Conservation (phyloP, 2,888 invertebrate species). For the Caradrina kadenii region DNA sequence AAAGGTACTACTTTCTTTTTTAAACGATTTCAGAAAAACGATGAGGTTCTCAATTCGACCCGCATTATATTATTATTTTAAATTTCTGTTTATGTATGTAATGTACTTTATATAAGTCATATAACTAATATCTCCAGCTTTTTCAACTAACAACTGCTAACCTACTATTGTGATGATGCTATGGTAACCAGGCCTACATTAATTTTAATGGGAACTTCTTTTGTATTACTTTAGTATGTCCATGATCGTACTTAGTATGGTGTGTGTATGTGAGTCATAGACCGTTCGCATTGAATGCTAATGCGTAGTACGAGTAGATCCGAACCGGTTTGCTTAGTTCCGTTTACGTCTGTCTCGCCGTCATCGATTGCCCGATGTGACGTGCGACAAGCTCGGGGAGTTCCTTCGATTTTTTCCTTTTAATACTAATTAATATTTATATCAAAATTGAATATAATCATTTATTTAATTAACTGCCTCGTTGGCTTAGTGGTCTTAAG, state of each 20-base stretch:
- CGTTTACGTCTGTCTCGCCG: conserved; percentile 57
- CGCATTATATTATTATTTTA: too few relatives aligned
- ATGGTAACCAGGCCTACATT: too few relatives aligned
- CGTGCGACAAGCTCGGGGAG: conserved; percentile 52
- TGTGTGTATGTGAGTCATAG: conserved; percentile 55
- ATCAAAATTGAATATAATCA: conserved; percentile 12
- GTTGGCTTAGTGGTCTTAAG: too few relatives aligned
- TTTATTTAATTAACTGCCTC: too few relatives aligned
- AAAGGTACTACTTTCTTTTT: conserved; percentile 45
- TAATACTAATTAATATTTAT: conserved; percentile 9
- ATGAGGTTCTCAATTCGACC: neutral
- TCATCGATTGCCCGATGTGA: conserved; percentile 56
- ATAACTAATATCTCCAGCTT: too few relatives aligned
- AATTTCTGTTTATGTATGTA: neutral
- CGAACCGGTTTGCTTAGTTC: conserved; percentile 64
- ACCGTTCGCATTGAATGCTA: conserved; percentile 56
- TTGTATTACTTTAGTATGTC: neutral
- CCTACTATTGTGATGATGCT: neutral
- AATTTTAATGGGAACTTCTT: neutral
- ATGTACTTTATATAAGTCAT: neutral
- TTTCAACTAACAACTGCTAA: neutral
- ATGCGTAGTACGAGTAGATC: conserved; percentile 50
- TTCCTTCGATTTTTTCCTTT: conserved; percentile 40
- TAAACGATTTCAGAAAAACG: neutral
- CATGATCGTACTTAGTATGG: conserved; percentile 5